Evolutionary conservation across 2,888 invertebrate genomes (phyloP).

Genomic region (Pseudococcus viburni): DNA sequence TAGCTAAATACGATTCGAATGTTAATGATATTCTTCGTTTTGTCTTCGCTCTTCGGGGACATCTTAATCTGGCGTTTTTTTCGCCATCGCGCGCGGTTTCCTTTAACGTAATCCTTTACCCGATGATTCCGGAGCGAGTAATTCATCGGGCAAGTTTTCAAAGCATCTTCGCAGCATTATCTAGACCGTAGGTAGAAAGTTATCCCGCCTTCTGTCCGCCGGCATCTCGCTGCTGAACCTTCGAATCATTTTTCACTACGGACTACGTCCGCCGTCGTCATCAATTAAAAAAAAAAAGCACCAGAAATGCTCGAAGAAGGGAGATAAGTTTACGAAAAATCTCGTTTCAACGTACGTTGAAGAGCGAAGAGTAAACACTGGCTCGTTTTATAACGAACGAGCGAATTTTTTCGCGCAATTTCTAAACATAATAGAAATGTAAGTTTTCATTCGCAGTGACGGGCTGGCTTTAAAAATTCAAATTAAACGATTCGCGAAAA

Average conservation of each 20-base stretch:
- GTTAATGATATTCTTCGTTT: not conserved
- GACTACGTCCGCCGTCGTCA: not conserved
- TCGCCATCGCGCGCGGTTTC: not conserved
- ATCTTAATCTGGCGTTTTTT: not conserved
- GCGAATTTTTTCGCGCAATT: conserved; percentile 26
- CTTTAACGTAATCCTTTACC: not conserved
- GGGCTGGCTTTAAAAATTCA: conserved; percentile 39
- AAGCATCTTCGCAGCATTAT: not conserved
- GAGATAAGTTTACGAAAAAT: not conserved
- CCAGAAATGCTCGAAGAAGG: no score
- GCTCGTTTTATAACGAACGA: conserved; percentile 7
- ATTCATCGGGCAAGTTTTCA: not conserved
- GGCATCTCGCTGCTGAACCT: not conserved
- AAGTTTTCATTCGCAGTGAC: conserved; percentile 15
- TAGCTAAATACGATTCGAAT: conserved; percentile 14
- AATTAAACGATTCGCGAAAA: conserved; percentile 12
- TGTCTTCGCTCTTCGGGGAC: not conserved
- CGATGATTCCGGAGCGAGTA: not conserved
- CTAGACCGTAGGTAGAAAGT: not conserved
- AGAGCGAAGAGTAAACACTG: no score
- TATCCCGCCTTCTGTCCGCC: not conserved
- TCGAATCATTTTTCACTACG: not conserved
- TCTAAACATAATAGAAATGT: conserved; percentile 11
- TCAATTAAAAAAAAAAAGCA: not conserved
- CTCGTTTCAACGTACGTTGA: not conserved